Percentiles rank a stretch among this genome's conserved stretches.
phyloP scores from a whole-genome alignment of 2,113 vertebrate genomes.

The Neodon shergylaensis region DNA sequence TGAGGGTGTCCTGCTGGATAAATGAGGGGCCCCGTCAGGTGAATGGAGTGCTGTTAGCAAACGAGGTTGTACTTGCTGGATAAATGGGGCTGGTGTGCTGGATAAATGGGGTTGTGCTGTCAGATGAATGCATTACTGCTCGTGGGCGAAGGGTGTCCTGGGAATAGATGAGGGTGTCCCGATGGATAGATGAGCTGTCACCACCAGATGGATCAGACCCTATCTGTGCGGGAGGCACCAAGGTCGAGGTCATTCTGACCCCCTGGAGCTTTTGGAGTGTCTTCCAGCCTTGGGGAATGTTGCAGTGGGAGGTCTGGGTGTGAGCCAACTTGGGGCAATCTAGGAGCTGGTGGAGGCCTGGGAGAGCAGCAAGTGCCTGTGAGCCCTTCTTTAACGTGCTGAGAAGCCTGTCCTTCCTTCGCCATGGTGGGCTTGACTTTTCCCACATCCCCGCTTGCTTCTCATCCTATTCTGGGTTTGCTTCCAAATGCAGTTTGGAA shows the following conservation, averaged over 20 bases:
- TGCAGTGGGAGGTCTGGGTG: background rate
- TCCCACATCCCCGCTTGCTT: background rate
- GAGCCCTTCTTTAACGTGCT: background rate
- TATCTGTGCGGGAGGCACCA: constrained; percentile 27
- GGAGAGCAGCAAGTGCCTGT: background rate
- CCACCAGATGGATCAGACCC: constrained; percentile 61
- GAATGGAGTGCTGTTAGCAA: constrained; percentile 81
- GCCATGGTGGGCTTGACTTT: background rate
- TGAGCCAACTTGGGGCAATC: background rate
- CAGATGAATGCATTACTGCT: constrained; percentile 79
- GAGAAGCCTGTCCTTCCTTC: background rate
- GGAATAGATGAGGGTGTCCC: constrained; percentile 76
- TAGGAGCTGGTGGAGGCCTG: background rate
- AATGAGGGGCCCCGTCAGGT: constrained; percentile 78
- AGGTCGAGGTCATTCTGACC: constrained; percentile 36
- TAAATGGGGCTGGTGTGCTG: constrained; percentile 77
- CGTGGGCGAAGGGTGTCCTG: constrained; percentile 74
- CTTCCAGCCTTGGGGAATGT: background rate
- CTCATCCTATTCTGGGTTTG: background rate
- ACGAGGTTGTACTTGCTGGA: constrained; percentile 80
- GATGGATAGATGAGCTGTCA: constrained; percentile 71
- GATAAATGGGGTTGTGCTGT: constrained; percentile 78
- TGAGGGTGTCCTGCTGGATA: constrained; percentile 78
- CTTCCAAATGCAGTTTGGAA: background rate
- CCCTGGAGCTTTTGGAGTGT: background rate